Conservation (phyloP, 1,140 invertebrate genomes). For the Homarus americanus region DNA sequence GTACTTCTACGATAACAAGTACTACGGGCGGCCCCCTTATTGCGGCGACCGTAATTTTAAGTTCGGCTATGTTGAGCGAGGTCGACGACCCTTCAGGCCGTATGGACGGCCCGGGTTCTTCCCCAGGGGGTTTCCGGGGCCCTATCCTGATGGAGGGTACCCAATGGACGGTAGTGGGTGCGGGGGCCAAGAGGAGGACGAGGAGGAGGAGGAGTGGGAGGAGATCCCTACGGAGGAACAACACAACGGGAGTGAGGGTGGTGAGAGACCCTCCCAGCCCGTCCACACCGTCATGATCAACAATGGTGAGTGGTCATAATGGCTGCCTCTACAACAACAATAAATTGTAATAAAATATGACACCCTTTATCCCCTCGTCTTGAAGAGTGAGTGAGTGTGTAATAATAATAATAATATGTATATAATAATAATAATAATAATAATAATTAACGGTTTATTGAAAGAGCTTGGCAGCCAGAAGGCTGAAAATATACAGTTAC, state of each 20-base stretch:
- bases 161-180: neutral
- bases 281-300: slow-evolving; percentile 69
- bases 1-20: slow-evolving; percentile 57
- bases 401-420: too few relatives aligned
- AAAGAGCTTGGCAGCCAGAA: too few relatives aligned
- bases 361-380: too few relatives aligned
- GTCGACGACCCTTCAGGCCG: slow-evolving; percentile 64
- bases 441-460: too few relatives aligned
- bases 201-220: slow-evolving; percentile 50
- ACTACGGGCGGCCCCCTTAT: slow-evolving; percentile 28
- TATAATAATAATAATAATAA: too few relatives aligned
- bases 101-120: slow-evolving; percentile 64
- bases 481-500: too few relatives aligned
- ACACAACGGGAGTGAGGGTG: slow-evolving; percentile 35
- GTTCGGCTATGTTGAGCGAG: slow-evolving; percentile 57
- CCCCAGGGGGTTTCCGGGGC: slow-evolving; percentile 40
- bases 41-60: slow-evolving; percentile 39
- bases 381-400: too few relatives aligned
- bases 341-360: too few relatives aligned
- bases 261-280: slow-evolving; percentile 52
- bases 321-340: too few relatives aligned
- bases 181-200: slow-evolving; percentile 17
- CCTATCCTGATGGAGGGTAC: slow-evolving; percentile 27
- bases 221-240: neutral
- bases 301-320: slow-evolving; percentile 61